Evolutionary conservation across 2,113 vertebrate species (phyloP).

Genomic region (Procapra przewalskii): DNA sequence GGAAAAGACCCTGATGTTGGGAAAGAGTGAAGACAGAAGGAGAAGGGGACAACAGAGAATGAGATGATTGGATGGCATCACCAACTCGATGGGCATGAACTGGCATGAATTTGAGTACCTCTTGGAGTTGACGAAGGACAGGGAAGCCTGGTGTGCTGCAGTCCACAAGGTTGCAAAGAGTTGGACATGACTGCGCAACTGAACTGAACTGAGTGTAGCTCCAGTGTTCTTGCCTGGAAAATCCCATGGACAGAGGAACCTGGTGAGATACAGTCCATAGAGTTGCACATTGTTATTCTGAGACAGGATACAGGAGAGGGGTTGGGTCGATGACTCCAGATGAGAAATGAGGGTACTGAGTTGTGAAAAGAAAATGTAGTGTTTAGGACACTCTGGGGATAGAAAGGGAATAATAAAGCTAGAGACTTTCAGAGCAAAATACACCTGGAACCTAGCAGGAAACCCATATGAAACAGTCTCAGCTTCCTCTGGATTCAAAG

Average conservation of each 20-base stretch:
- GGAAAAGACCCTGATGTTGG: neutral
- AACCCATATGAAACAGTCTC: neutral
- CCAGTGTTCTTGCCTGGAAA: neutral
- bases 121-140: neutral
- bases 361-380: neutral
- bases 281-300: neutral
- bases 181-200: neutral
- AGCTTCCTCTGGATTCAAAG: neutral
- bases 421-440: neutral
- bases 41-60: neutral
- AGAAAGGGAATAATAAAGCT: neutral
- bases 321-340: neutral
- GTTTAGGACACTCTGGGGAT: neutral
- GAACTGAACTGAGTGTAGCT: neutral
- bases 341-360: neutral
- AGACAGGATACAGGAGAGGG: neutral
- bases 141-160: neutral
- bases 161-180: neutral
- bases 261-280: neutral
- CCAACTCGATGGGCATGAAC: neutral
- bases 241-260: neutral
- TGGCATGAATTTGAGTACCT: neutral
- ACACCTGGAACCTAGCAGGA: neutral
- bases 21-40: neutral
- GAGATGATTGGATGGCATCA: neutral